Conservation (phyloP, 1,140 invertebrate genomes). For the Saxidomus purpurata region DNA sequence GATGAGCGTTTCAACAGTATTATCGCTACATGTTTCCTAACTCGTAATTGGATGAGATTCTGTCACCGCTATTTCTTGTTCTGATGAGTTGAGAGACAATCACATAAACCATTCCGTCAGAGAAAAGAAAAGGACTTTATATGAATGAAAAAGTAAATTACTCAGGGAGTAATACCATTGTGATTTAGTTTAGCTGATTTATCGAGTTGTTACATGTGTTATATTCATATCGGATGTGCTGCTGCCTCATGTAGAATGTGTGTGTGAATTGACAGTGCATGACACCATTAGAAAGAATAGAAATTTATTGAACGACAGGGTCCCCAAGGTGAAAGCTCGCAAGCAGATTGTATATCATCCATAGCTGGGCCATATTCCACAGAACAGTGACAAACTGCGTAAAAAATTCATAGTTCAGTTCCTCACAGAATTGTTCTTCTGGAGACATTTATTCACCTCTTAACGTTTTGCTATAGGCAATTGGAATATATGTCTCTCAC, state of each 20-base stretch:
- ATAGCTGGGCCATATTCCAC: conserved; percentile 16
- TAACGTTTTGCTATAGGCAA: conserved; percentile 21
- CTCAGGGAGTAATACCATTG: conserved; percentile 8
- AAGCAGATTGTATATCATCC: conserved; percentile 33
- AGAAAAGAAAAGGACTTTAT: conserved; percentile 34
- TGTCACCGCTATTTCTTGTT: conserved; percentile 47
- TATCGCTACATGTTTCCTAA: conserved; percentile 38
- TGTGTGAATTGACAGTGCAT: conserved; percentile 53
- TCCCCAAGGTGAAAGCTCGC: conserved; percentile 46
- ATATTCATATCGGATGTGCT: conserved; percentile 51
- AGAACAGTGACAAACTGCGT: conserved; percentile 52
- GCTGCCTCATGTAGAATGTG: conserved; percentile 49
- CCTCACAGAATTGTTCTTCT: conserved; percentile 20
- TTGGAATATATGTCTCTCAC: conserved; percentile 41
- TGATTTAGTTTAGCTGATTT: conserved; percentile 46
- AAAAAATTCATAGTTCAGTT: conserved; percentile 62
- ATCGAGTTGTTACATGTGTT: conserved; percentile 55
- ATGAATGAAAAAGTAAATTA: conserved; percentile 41
- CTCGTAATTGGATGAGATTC: conserved; percentile 56
- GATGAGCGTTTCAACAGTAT: conserved; percentile 17
- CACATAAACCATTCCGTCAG: conserved; percentile 39
- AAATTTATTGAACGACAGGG: conserved; percentile 56
- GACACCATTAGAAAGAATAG: conserved; percentile 46
- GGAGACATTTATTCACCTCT: conserved; percentile 5
- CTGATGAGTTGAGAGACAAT: conserved; percentile 24